phyloP scores from a whole-genome alignment of 1,140 invertebrate species.

The Leptinotarsa lineolata region DNA sequence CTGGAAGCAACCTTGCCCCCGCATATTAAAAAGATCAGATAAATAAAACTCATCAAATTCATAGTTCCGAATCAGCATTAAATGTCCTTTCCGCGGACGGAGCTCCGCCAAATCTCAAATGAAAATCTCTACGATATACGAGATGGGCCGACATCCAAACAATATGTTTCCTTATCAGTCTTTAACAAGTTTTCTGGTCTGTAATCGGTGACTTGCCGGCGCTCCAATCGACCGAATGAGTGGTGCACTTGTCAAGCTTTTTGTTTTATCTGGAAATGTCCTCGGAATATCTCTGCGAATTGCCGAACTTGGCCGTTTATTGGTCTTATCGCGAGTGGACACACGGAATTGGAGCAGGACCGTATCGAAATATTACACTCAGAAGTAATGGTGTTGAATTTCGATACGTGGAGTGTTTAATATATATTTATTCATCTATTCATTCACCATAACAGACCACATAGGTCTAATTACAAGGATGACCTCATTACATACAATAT shows the following conservation, averaged over 20 bases:
- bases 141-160: conserved; percentile 53
- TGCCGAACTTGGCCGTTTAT: conserved; percentile 28
- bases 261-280: conserved; percentile 49
- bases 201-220: conserved; percentile 45
- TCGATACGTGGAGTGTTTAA: too few species aligned
- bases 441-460: too few species aligned
- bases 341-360: conserved; percentile 1
- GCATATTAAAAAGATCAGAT: conserved; percentile 47
- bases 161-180: conserved; percentile 55
- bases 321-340: conserved; percentile 12
- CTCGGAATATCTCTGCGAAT: conserved; percentile 35
- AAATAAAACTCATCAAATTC: conserved; percentile 54
- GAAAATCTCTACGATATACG: conserved; percentile 48
- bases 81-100: conserved; percentile 39
- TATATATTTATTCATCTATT: too few species aligned
- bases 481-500: too few species aligned
- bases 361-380: neutral
- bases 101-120: conserved; percentile 49
- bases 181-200: conserved; percentile 55
- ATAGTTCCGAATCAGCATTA: conserved; percentile 55
- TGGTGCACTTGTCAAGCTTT: conserved; percentile 48
- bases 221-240: conserved; percentile 27
- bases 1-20: neutral
- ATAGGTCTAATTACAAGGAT: too few species aligned
- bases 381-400: neutral